Evolutionary conservation across 2,888 invertebrate genomes (phyloP).

Genomic region (Norana najaformis): DNA sequence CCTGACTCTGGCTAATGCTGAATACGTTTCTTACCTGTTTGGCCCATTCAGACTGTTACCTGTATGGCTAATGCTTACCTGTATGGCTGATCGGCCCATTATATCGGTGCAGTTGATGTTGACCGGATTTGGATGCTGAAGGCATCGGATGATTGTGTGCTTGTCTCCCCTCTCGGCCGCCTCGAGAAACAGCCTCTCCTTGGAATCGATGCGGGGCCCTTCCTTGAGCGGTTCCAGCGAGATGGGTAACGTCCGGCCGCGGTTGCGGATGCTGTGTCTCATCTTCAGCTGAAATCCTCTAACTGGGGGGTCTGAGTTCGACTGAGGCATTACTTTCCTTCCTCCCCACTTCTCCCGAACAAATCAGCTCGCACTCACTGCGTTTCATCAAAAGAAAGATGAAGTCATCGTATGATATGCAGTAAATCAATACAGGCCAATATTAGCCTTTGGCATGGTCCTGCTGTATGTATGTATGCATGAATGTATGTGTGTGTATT

Average conservation of each 20-base stretch:
- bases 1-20: too few relatives aligned
- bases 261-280: constrained; percentile 18
- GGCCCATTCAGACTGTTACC: constrained; percentile 49
- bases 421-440: too few relatives aligned
- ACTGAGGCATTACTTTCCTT: background rate
- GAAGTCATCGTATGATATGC: too few relatives aligned
- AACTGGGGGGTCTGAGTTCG: background rate
- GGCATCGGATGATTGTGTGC: constrained; percentile 64
- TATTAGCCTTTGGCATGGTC: too few relatives aligned
- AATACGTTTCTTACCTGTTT: background rate
- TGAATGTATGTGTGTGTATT: too few relatives aligned
- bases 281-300: constrained; percentile 18
- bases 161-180: constrained; percentile 67
- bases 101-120: constrained; percentile 68
- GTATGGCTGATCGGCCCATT: constrained; percentile 66
- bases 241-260: constrained; percentile 51
- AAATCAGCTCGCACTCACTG: background rate
- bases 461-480: too few relatives aligned
- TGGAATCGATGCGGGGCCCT: constrained; percentile 61
- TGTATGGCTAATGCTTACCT: constrained; percentile 64
- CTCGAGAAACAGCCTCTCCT: constrained; percentile 63
- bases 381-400: too few relatives aligned
- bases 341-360: background rate
- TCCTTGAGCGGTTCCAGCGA: constrained; percentile 56
- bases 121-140: constrained; percentile 60